Conservation (phyloP, 2,888 invertebrate species). For the Enchytraeus crypticus region DNA sequence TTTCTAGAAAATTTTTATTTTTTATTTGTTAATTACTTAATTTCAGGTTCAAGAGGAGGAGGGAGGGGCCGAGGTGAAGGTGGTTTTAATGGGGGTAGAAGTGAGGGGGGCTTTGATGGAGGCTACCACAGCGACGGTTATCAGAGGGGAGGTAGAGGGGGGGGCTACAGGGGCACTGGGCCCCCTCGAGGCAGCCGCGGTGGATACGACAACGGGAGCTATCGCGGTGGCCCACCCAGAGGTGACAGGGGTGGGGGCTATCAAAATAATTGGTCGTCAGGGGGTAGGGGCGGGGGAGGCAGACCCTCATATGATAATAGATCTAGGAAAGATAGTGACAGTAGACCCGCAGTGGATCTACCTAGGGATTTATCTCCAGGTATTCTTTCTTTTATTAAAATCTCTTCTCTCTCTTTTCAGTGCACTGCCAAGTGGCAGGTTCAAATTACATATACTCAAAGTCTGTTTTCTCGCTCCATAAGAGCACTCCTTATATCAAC, state of each 20-base stretch:
- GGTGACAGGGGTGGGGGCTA: constrained; percentile 1
- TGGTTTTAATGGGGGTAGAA: constrained; percentile 14
- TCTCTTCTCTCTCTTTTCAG: too few species aligned
- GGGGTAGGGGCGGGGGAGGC: constrained; percentile 13
- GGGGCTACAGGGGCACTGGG: neutral
- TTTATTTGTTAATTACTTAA: too few species aligned
- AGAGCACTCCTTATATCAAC: too few species aligned
- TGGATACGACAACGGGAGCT: constrained; percentile 34
- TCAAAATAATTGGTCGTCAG: neutral
- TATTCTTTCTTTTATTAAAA: constrained; percentile 12
- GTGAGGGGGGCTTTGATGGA: constrained; percentile 23
- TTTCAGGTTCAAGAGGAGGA: neutral
- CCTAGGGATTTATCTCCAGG: constrained; percentile 45
- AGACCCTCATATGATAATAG: neutral
- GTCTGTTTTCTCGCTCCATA: too few species aligned
- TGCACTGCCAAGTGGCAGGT: too few species aligned
- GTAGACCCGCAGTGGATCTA: constrained; percentile 12
- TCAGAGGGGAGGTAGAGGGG: constrained; percentile 19
- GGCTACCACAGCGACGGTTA: constrained; percentile 20
- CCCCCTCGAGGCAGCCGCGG: neutral
- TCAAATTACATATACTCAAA: too few species aligned
- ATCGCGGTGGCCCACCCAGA: neutral
- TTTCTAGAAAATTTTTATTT: too few species aligned
- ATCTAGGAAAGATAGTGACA: constrained; percentile 30
- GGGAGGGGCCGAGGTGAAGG: neutral